A percentile compares a stretch with the other conserved stretches of the same genome.
Evolutionary conservation across 2,888 invertebrate genomes (phyloP).

Genomic region (Hemicrepidius hirtus): DNA sequence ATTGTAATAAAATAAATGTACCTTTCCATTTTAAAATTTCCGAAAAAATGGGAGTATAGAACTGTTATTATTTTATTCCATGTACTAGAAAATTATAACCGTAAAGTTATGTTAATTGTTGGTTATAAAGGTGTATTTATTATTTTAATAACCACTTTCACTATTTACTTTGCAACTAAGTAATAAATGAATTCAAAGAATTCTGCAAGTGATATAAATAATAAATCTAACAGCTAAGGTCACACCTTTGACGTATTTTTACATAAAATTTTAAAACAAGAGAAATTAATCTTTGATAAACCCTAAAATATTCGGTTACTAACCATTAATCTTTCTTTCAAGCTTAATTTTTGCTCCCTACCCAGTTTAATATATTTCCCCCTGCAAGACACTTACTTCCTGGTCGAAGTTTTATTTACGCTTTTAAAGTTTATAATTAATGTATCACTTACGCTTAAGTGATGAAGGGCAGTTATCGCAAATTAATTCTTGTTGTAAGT

Average conservation of each 20-base stretch:
- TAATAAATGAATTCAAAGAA: neutral
- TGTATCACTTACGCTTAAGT: slow-evolving; percentile 4
- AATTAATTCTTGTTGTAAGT: neutral
- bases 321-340: neutral
- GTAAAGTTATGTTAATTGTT: slow-evolving; percentile 8
- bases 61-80: no score
- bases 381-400: neutral
- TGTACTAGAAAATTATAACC: no score
- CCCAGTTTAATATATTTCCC: neutral
- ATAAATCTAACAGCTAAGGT: neutral
- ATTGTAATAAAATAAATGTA: no score
- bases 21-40: no score
- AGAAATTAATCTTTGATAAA: no score
- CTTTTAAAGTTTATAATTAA: neutral
- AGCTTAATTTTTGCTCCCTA: neutral
- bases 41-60: no score
- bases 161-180: neutral
- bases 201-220: neutral
- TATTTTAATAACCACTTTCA: slow-evolving; percentile 10
- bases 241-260: neutral
- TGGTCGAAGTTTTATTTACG: slow-evolving; percentile 1
- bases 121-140: neutral
- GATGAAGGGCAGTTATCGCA: slow-evolving; percentile 5
- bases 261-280: neutral
- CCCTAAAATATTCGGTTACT: neutral